Evolutionary conservation across 2,113 vertebrate genomes (phyloP), one percentile per base, ranked within the genome.

Genomic region (Callithrix jacchus): DNA sequence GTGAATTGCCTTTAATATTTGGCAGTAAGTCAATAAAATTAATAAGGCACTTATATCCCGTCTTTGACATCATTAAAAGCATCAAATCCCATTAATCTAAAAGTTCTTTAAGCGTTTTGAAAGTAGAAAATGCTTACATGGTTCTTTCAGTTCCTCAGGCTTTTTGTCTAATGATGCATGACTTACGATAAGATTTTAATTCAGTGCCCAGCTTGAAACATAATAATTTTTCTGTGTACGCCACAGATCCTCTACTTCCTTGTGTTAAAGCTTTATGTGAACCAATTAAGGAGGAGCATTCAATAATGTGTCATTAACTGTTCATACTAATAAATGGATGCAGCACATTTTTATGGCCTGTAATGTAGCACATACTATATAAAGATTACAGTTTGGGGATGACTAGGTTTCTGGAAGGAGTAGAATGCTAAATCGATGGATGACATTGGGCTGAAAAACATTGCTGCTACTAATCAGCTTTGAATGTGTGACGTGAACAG

Each of bases 21-120:
- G 92, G 71, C 84, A 96, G 54, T 37, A 96, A 97, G 79, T 95
- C 85, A 95, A 52, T 81, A 54, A 54, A 90, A 92, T 98, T 97
- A 95, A 91, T 90, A 93, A 92, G 87, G 87, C 27, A 90, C 68
- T 95, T 95, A 84, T 47, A 91, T 61, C 23, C 30, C 66, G 37
- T 93, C 35, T 16, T 84, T 93, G 77, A 93, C 82, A 98, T 91
- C 81, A 96, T 86, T 77, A 94, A 95, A 92, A 96, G 58, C 77
- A 85, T 89, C 95, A 96, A 87, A 95, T 94, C 30, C 25, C 27
- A 92, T 92, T 97, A 64, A 73, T 94, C 82, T 90, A 89, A 96
- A 95, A 88, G 52, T 85, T 91, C 61, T 90, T 90, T 47, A 86
- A 97, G 45, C 79, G 81, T 95, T 95, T 88, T 32, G 6, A 90